Evolutionary conservation across 2,888 invertebrate species (phyloP).

Genomic region (Drosophila aldrichi): DNA sequence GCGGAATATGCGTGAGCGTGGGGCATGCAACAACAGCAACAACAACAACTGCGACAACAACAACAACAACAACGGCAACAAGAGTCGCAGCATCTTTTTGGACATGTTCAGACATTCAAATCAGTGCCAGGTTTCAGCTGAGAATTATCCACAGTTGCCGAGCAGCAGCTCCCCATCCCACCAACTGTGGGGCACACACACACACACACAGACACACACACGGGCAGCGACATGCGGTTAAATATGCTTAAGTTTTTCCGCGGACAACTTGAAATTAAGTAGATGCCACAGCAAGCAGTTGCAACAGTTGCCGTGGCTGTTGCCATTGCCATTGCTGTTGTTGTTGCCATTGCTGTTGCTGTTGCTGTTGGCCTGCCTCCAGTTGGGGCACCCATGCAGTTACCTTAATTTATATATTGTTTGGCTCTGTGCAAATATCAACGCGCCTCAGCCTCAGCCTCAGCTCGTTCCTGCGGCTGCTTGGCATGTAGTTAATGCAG

Average conservation of each 20-base stretch:
- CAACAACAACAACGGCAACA: slow-evolving; percentile 1
- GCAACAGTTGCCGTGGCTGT: slow-evolving; percentile 51
- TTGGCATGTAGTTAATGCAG: slow-evolving; percentile 74
- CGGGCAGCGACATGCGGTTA: slow-evolving; percentile 75
- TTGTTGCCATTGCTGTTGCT: not conserved
- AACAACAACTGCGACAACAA: not conserved
- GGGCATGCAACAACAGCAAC: slow-evolving; percentile 17
- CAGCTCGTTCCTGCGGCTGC: not conserved
- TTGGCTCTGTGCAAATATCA: slow-evolving; percentile 81
- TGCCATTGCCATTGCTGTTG: not conserved
- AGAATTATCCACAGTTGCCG: slow-evolving; percentile 46
- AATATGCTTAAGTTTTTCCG: slow-evolving; percentile 75
- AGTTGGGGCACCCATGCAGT: slow-evolving; percentile 46
- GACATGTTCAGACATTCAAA: slow-evolving; percentile 72
- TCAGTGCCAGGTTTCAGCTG: slow-evolving; percentile 57
- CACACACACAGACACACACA: slow-evolving; percentile 42
- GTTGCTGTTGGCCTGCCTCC: slow-evolving; percentile 8
- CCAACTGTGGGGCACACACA: slow-evolving; percentile 48
- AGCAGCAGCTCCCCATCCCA: slow-evolving; percentile 27
- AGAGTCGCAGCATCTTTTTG: slow-evolving; percentile 33
- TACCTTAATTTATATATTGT: slow-evolving; percentile 83
- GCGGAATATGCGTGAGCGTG: slow-evolving; percentile 82
- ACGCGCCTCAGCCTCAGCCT: slow-evolving; percentile 60
- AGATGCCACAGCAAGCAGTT: slow-evolving; percentile 69
- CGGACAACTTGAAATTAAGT: slow-evolving; percentile 79